phyloP scores from a whole-genome alignment of 2,888 invertebrate genomes.

The Eucera pruinosa region DNA sequence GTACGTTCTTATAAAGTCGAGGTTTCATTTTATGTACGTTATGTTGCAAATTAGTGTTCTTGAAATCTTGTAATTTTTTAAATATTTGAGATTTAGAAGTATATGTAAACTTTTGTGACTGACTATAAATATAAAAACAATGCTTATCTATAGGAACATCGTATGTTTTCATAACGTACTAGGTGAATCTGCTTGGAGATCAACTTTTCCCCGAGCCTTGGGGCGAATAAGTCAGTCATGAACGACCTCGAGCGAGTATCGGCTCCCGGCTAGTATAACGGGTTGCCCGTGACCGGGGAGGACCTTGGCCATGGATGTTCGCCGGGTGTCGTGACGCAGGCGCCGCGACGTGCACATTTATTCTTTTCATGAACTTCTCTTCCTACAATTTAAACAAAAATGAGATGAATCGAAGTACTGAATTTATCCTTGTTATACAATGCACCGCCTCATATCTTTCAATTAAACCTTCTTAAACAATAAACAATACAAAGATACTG shows the following conservation, averaged over 20 bases:
- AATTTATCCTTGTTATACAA: neutral
- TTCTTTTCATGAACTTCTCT: conserved; percentile 32
- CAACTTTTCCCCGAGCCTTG: conserved; percentile 51
- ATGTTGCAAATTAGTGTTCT: no score
- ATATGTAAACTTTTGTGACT: no score
- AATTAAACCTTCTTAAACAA: no score
- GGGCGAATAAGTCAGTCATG: conserved; percentile 56
- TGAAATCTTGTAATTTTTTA: no score
- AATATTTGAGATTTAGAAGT: no score
- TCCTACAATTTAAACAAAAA: conserved; percentile 9
- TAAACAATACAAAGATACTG: no score
- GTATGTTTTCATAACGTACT: conserved; percentile 33
- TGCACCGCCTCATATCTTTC: neutral
- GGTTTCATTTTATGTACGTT: no score
- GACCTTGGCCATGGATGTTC: conserved; percentile 82
- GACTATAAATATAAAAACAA: conserved; percentile 4
- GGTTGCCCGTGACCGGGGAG: conserved; percentile 82
- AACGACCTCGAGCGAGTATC: conserved; percentile 61
- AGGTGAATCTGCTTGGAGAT: conserved; percentile 38
- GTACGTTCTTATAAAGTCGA: no score
- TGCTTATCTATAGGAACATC: neutral
- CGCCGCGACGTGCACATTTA: conserved; percentile 65
- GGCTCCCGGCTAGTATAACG: conserved; percentile 67
- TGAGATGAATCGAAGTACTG: neutral
- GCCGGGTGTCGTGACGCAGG: conserved; percentile 77